Conservation (phyloP, 2,797 vertebrate species). For the Peromyscus aztecus region DNA sequence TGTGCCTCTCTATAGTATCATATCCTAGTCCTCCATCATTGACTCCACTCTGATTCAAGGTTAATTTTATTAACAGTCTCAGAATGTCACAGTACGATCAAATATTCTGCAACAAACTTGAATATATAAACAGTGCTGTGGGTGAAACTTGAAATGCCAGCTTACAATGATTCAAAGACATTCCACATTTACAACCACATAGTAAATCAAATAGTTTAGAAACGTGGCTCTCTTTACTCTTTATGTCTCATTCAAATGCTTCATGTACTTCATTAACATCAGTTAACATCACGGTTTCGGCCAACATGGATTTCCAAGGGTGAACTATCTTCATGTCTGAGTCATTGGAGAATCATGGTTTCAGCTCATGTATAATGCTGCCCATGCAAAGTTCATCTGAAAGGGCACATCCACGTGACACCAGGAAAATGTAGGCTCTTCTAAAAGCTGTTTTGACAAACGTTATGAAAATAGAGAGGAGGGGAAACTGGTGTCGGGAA, state of each 20-base stretch:
- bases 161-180: neutral
- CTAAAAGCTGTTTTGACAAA: neutral
- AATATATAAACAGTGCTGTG: neutral
- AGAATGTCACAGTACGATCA: neutral
- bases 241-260: neutral
- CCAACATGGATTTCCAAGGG: neutral
- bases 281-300: neutral
- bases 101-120: neutral
- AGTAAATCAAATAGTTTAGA: neutral
- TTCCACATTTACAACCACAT: neutral
- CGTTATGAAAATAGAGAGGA: neutral
- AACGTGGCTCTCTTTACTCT: neutral
- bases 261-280: neutral
- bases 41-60: neutral
- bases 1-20: neutral
- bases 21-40: neutral
- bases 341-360: neutral
- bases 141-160: neutral
- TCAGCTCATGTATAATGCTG: neutral
- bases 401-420: neutral
- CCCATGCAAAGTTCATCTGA: neutral
- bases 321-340: conserved; percentile 16
- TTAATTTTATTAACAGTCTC: neutral
- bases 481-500: neutral
- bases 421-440: neutral